Base-by-base conservation (phyloP, 1,140 invertebrate genomes). In the Scaptomyza hsui region DNA sequence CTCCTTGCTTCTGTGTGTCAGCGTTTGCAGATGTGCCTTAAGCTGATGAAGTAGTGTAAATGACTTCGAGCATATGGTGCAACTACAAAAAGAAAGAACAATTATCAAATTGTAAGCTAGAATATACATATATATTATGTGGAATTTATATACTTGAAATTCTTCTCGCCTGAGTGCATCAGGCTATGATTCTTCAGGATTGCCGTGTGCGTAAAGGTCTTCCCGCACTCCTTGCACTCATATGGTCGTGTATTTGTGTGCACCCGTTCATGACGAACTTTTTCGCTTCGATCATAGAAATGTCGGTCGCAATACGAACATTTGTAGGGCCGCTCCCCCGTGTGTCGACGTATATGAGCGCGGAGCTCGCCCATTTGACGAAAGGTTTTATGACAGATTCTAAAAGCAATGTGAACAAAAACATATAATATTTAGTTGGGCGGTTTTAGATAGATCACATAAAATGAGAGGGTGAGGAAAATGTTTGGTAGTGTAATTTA, bases 171-270 rank as follows among this genome's bases (percentile, higher is more conserved):
- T 0, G 89, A 72, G 26, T 91, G 89, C 4, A 82, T 48, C 12
- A 86, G 73, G 4, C 55, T 71, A 37, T 91, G 89, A 18, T 91
- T 91, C 16, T 91, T 91, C 0, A 91, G 62, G 10, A 82, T 91
- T 4, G 89, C 83, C 0, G 80, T 92, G 83, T 94, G 93, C n/a
- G 93, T 93, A 49, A 94, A 94, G 3, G 93, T 92, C 72, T 94
- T 94, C 0, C 93, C 93, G 68, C 93, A 94, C 65, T 92, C 92
- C 13, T 89, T 89, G 70, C 93, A 94, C 63, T 92, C 93, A 60
- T 93, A 94, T 0, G 93, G 93, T 6, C 93, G 79, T 12, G 93
- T 93, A 57, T 94, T 93, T 4, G 93, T 94, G 76, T 94, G 93
- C 18, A 94, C 93, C 7, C 89, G 67, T 32, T 91, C 89, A 42